Evolutionary conservation across 2,888 invertebrate species (phyloP).

Genomic region (Pyrrhia umbra): DNA sequence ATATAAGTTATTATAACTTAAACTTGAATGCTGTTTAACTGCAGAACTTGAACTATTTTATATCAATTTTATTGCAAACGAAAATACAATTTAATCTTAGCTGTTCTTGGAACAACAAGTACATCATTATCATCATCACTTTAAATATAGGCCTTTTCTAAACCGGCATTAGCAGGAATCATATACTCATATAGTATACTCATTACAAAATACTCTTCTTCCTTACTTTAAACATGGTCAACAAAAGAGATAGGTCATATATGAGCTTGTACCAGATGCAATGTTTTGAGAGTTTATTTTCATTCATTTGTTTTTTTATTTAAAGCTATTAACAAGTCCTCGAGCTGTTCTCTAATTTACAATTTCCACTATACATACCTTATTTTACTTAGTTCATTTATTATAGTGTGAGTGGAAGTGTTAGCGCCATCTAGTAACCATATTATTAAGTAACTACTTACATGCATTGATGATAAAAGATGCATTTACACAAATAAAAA

Average conservation of each 20-base stretch:
- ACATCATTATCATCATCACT: no score
- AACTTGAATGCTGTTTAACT: conserved; percentile 18
- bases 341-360: neutral
- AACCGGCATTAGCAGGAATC: no score
- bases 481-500: neutral
- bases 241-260: no score
- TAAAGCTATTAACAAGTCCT: neutral
- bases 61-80: no score
- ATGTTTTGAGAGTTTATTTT: neutral
- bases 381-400: neutral
- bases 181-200: no score
- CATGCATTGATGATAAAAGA: neutral
- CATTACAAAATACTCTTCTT: no score
- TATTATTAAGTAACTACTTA: neutral
- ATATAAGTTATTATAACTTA: conserved; percentile 31
- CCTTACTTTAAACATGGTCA: no score
- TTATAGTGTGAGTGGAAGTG: neutral
- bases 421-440: neutral
- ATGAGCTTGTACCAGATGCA: no score
- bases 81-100: no score
- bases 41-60: neutral
- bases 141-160: neutral
- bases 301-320: neutral
- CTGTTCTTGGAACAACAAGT: no score
- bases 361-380: neutral